A percentile compares a stretch with the other conserved stretches of the same genome.
phyloP scores from a whole-genome alignment of 1,140 invertebrate species.

The Brachionus rubens region DNA sequence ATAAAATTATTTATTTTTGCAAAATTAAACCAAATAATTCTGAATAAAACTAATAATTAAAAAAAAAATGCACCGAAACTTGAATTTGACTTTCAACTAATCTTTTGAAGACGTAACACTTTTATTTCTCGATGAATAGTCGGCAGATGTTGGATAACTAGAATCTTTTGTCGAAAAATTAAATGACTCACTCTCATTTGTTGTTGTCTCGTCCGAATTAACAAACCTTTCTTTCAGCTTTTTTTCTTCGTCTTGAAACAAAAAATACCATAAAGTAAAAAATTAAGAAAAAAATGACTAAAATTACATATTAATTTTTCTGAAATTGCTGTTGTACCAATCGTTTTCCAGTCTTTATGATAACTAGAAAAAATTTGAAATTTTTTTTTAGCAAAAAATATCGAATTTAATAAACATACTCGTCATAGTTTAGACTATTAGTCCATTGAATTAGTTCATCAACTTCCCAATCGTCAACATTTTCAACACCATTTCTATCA shows the following conservation, averaged over 20 bases:
- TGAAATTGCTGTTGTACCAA: conserved; percentile 57
- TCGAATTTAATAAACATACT: conserved; percentile 49
- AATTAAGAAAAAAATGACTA: conserved; percentile 6
- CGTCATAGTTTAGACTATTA: conserved; percentile 59
- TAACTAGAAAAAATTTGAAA: conserved; percentile 51
- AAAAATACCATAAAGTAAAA: not conserved
- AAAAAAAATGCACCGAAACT: not conserved
- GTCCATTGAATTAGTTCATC: conserved; percentile 60
- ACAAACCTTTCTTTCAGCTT: not conserved
- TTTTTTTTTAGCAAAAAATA: not conserved
- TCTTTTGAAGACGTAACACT: too few species aligned
- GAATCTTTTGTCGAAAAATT: not conserved
- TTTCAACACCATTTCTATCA: conserved; percentile 54
- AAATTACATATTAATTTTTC: conserved; percentile 54
- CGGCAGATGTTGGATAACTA: not conserved
- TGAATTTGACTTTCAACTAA: too few species aligned
- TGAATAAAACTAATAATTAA: too few species aligned
- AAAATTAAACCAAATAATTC: too few species aligned
- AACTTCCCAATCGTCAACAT: conserved; percentile 59
- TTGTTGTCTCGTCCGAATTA: not conserved
- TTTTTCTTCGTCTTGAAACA: conserved; percentile 7
- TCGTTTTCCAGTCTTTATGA: conserved; percentile 53
- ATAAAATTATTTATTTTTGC: too few species aligned
- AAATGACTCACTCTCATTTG: not conserved
- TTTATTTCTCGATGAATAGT: not conserved